Evolutionary conservation across 2,113 vertebrate genomes (phyloP), one percentile per base, ranked within the genome.

Genomic region (Capreolus pygargus): DNA sequence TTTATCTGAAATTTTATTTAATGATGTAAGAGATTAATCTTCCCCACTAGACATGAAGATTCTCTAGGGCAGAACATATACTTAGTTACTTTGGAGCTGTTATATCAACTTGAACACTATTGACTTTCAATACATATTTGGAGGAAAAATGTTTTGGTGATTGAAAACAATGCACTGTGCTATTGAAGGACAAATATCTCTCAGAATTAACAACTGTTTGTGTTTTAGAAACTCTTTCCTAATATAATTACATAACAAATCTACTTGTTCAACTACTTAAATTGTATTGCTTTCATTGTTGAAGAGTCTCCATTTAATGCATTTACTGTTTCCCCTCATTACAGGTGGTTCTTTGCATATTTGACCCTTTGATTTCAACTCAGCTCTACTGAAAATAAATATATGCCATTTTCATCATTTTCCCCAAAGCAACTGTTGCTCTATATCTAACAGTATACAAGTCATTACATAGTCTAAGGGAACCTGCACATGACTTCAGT

Each of bases 371-470:
- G 96, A 90, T 98, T 95, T 97, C 87, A 83, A 58, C 47, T 96
- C 30, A 95, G 64, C 33, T 92, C 78, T 97, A 95, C 21, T 98
- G 95, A 95, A 93, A 94, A 97, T 97, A 98, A 98, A 95, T 84
- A 93, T 94, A 50, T 96, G 97, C 52, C 30, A 93, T 97, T 93
- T 81, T 96, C 86, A 74, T 94, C 43, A 28, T 97, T 98, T 98
- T 94, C 92, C 79, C 96, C 27, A 92, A 97, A 98, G 93, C 84
- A 97, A 92, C 94, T 98, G 57, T 96, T 98, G 67, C 61, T 54
- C 85, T 81, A 27, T 93, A 67, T 97, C 93, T 97, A 97, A 95
- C 50, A 92, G 95, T 96, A 79, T 97, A 33, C 76, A 96, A 96
- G 74, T 92, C 91, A 74, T 79, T 74, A 86, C 70, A 55, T 30